Percentiles rank a stretch among this genome's conserved stretches.
phyloP scores from a whole-genome alignment of 2,113 vertebrate species.

The Electrona antarctica region DNA sequence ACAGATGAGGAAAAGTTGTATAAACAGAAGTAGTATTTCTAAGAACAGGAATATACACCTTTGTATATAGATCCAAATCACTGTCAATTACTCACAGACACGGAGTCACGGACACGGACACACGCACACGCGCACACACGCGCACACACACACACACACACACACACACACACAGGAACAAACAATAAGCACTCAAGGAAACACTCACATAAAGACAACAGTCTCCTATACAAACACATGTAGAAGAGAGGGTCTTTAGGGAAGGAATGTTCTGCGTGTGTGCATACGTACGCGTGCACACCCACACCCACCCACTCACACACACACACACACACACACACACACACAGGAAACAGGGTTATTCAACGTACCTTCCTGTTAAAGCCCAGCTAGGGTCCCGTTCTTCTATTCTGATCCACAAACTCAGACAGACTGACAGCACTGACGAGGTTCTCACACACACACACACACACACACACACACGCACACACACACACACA shows the following conservation, averaged over 20 bases:
- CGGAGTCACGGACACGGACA: no score
- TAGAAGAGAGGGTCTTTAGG: no score
- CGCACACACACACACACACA: neutral
- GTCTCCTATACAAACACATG: neutral
- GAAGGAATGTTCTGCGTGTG: no score
- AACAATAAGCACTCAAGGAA: neutral
- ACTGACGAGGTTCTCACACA: no score
- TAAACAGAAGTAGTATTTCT: no score
- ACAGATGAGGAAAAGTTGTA: no score
- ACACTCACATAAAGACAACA: neutral
- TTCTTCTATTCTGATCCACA: neutral
- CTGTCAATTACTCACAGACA: no score
- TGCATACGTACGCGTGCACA: neutral
- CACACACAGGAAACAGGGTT: neutral
- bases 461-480: neutral
- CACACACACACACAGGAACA: neutral
- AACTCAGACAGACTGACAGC: neutral
- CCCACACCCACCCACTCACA: constrained; percentile 9
- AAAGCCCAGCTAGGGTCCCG: neutral
- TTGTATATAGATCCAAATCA: no score
- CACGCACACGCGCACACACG: no score
- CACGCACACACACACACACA: no score
- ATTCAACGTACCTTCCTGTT: constrained; percentile 9
- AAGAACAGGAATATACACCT: no score
- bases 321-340: neutral